Evolutionary conservation across 1,140 invertebrate genomes (phyloP), one percentile per base, ranked within the genome.

Genomic region (Nasonia giraulti): DNA sequence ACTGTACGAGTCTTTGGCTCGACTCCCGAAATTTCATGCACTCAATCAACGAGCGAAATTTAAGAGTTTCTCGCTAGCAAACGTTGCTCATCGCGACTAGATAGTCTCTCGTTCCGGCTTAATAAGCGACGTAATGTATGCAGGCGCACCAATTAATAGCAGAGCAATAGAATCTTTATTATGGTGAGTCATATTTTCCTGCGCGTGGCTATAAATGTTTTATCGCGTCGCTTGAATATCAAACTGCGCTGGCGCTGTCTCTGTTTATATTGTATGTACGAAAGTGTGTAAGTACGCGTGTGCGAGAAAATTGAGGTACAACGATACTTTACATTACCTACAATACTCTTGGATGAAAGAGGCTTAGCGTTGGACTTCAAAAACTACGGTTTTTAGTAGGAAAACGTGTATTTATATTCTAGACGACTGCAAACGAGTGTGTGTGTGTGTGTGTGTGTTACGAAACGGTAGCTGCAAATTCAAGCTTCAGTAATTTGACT

Each of bases 81-180:
- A 12, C 0, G 27, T 79, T 50, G 62, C n/a, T 79, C 55, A 77
- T 55, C 47, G 31, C 11, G 50, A 17, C 12, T 55, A 55, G 4
- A 23, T 75, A 23, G 17, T 31, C 6, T 10, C 40, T 77, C 40
- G 12, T 47, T 11, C 27, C 23, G 23, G 33, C 33, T 33, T 33
- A 33, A 33, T 33, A 33, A 33, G 33, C 33, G 33, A 33, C 62
- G 47, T 33, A 50, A 44, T 80, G 27, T 50, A 4, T 37, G 33
- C 17, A 76, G 27, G 27, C 1, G 33, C 33, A 37, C 37, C 37
- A 77, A 66, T 83, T 66, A 76, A 76, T 76, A 23, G 33, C 44
- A 68, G 47, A 11, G 33, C 4, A 62, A 77, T 33, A 68, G 73
- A 62, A 47, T 68, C 27, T 76, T 74, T 50, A 76, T 83, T 50